phyloP scores from a whole-genome alignment of 1,140 invertebrate species.

The Plutomurus gul region DNA sequence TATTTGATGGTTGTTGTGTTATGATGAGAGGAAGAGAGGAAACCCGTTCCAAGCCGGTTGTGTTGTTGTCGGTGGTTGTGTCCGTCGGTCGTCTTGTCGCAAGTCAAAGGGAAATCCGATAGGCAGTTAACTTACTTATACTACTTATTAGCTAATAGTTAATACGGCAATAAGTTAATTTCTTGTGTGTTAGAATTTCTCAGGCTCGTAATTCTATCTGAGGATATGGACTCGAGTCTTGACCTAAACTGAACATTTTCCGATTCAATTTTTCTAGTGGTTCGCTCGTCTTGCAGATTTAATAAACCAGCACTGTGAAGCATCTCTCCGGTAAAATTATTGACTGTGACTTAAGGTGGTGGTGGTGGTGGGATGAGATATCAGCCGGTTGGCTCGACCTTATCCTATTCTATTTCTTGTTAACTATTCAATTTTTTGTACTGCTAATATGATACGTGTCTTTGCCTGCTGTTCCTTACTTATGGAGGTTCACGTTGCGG shows the following conservation, averaged over 20 bases:
- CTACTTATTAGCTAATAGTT: slow-evolving; percentile 5
- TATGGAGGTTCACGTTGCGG: no score
- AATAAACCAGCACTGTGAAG: no score
- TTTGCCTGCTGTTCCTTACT: not conserved
- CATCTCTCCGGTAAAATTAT: no score
- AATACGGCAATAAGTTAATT: slow-evolving; percentile 23
- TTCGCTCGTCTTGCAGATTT: no score
- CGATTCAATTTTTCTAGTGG: no score
- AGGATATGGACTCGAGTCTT: not conserved
- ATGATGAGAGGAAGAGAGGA: not conserved
- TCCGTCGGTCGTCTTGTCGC: no score
- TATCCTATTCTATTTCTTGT: no score
- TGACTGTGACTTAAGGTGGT: no score
- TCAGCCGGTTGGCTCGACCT: no score
- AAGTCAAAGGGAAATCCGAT: not conserved
- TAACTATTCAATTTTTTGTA: not conserved
- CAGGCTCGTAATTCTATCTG: not conserved
- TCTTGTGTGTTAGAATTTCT: not conserved
- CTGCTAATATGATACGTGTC: not conserved
- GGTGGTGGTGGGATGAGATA: no score
- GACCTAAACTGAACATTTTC: not conserved
- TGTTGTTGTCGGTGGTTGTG: not conserved
- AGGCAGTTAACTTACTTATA: not conserved
- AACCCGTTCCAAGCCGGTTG: not conserved
- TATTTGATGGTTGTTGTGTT: not conserved